Base-by-base conservation (phyloP, 2,888 invertebrate species). In the Oscheius sp. region DNA sequence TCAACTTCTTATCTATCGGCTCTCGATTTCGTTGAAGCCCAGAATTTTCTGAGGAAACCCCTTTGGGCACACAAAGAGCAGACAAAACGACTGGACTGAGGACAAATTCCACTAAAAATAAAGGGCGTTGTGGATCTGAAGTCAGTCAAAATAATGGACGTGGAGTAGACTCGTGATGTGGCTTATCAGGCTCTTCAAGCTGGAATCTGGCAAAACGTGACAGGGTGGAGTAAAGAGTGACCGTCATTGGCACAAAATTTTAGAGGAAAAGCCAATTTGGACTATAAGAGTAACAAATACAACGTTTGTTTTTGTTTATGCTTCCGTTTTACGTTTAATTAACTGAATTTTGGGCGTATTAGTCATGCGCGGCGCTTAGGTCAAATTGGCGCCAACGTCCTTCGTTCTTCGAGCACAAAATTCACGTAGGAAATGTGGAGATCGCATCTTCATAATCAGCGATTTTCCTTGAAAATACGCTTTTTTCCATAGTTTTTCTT, bases 1-100 rank as follows among this genome's bases (percentile, higher is more conserved):
- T 21, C 43, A 27, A 29, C 35, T 52, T 13, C 66, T 66, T 69
- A 56, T 56, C 56, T 27, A 63, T n/a, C 41, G 45, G 21, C 55
- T 69, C 69, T 69, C 69, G 69, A 56, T 69, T 69, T 69, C 69
- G 69, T 69, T 69, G 69, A 69, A 69, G 66, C 66, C 52, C n/a
- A 9, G 23, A 12, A 52, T 66, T 49, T 52, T 52, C 66, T 35
- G 66, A 66, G 66, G 66, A 66, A 66, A 66, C 66, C 66, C 66
- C 66, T 52, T 49, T 35, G 35, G 35, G 9, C 52, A 27, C 61
- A 52, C 66, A 52, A 18, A 61, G 18, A 25, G 45, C 66, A 66
- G 66, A 66, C 66, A 66, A 66, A 18, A 16, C 29, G 66, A 27
- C 66, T 66, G 29, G 52, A 16, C 58, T 21, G 1, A 45, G 29